Evolutionary conservation across 2,888 invertebrate species (phyloP).

Genomic region (Phaonia tiefii): DNA sequence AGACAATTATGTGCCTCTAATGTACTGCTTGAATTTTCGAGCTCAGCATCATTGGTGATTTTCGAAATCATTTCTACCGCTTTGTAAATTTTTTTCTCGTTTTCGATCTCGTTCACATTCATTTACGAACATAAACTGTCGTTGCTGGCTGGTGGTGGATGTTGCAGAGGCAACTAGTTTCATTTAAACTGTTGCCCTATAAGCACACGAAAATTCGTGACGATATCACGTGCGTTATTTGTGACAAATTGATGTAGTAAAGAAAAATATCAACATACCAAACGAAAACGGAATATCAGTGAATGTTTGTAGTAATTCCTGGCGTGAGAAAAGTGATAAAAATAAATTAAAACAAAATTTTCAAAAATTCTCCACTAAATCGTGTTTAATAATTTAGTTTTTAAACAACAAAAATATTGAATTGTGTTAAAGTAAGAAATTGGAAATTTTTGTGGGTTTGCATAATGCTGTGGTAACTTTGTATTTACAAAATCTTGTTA

Average conservation of each 20-base stretch:
- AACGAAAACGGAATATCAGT: constrained; percentile 36
- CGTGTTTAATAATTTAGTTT: no score
- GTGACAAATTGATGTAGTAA: constrained; percentile 24
- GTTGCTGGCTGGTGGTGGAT: constrained; percentile 60
- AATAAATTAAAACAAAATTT: background rate
- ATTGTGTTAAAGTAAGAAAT: background rate
- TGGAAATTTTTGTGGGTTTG: background rate
- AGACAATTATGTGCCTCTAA: constrained; percentile 12
- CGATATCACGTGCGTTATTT: constrained; percentile 17
- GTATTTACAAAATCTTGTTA: background rate
- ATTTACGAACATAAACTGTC: constrained; percentile 54
- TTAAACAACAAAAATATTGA: constrained; percentile 10
- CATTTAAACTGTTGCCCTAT: constrained; percentile 70
- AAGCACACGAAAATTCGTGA: constrained; percentile 61
- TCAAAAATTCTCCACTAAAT: background rate
- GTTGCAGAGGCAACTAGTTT: constrained; percentile 71
- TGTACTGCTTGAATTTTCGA: constrained; percentile 49
- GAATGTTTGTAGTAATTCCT: background rate
- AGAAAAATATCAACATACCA: background rate
- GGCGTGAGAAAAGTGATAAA: constrained; percentile 6
- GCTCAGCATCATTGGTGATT: constrained; percentile 63
- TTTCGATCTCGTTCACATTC: constrained; percentile 8
- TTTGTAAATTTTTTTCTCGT: background rate
- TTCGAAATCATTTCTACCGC: constrained; percentile 52
- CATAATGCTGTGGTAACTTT: background rate